A percentile compares a stretch with the other conserved stretches of the same genome.
phyloP scores from a whole-genome alignment of 2,888 invertebrate species.

The Oscheius sp. region DNA sequence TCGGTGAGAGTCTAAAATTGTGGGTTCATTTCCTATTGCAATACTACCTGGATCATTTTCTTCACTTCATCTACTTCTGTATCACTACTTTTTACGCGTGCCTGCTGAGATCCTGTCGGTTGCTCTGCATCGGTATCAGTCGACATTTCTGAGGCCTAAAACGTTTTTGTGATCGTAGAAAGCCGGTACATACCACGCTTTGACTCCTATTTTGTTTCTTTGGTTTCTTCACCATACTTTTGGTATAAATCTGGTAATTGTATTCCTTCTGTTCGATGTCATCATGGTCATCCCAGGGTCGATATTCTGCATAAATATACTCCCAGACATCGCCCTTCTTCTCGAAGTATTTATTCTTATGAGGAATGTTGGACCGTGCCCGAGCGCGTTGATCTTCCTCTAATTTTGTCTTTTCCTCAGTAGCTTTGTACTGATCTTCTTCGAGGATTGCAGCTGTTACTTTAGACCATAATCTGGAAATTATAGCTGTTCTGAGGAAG shows the following conservation, averaged over 20 bases:
- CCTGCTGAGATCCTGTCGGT: background rate
- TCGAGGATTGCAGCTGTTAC: conserved; percentile 86
- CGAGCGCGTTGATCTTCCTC: conserved; percentile 79
- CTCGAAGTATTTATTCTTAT: conserved; percentile 79
- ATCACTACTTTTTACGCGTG: background rate
- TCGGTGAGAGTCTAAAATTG: conserved; percentile 15
- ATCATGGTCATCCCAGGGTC: conserved; percentile 89
- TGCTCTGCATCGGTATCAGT: conserved; percentile 6
- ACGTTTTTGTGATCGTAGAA: background rate
- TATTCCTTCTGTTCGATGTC: conserved; percentile 87
- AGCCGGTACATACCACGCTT: conserved; percentile 4
- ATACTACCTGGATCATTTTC: conserved; percentile 4
- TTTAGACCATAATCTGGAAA: conserved; percentile 82
- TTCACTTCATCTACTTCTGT: conserved; percentile 20
- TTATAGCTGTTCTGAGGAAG: no score
- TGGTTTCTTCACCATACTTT: background rate
- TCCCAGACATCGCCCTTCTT: conserved; percentile 80
- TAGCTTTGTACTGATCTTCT: conserved; percentile 87
- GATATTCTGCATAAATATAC: conserved; percentile 83
- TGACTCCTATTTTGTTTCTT: conserved; percentile 25
- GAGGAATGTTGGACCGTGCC: conserved; percentile 80
- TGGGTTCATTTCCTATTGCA: background rate
- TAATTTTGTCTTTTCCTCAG: conserved; percentile 88
- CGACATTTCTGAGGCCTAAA: conserved; percentile 22
- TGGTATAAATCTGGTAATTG: conserved; percentile 53